Base-by-base conservation (phyloP, 1,140 invertebrate species). In the Sycophila sp. region DNA sequence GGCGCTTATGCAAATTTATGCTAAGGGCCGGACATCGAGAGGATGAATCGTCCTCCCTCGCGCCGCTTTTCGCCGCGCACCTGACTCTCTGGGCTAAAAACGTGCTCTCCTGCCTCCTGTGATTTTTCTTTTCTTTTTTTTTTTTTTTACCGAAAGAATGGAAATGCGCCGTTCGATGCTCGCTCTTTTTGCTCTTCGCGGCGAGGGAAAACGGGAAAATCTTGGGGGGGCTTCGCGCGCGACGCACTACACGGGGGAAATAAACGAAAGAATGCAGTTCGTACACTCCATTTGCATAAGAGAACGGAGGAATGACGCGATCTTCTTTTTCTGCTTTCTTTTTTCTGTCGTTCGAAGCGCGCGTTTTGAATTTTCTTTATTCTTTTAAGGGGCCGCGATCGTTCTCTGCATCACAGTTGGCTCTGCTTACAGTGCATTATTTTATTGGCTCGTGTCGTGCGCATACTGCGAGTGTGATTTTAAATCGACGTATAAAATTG, bases 1-100 rank as follows among this genome's bases (percentile, higher is more conserved):
- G 47, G 34, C 34, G 32, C 60, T 73, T 71, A 79, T 78, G 77
- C 71, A 79, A 77, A 79, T 79, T 76, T 78, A 79, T 79, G 75
- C 75, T 75, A 74, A 78, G 45, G 69, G 65, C 56, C 36, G 66
- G 51, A 77, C 76, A 79, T 73, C 73, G 75, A 78, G 75, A 67
- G 45, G 47, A 69, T 34, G 66, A 62, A 58, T 58, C 42, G 45
- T 32, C 30, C 2, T 49, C 30, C 66, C 55, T 59, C 51, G 26
- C 28, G n/a, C 53, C 30, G 53, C 17, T 32, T 34, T 51, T 66
- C 55, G 42, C 32, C 26, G 45, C 63, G 63, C 58, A 67, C 70
- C 63, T 72, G 64, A 67, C 64, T 47, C 3, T 40, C 42, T 66
- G 63, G 65, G n/a, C n/a, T 67, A 67, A 72, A 72, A 68, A 36